Evolutionary conservation across 1,140 invertebrate species (phyloP), one percentile per base, ranked within the genome.

Genomic region (Ostrea denselamellosa): DNA sequence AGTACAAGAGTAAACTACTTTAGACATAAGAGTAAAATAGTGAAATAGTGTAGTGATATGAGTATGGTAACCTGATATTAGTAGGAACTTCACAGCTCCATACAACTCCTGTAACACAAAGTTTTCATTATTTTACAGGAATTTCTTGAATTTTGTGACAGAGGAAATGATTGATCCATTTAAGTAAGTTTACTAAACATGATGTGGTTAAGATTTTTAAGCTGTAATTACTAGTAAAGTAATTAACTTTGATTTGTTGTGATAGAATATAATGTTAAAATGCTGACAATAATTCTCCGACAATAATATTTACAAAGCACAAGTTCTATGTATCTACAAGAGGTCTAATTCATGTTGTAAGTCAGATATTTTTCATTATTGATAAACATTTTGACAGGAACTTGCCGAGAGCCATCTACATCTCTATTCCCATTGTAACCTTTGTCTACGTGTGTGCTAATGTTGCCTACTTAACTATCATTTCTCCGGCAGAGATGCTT

Each of bases 121-220:
- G 34, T 44, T 44, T 44, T 77, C 84, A 81, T 88, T 84, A 91
- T 25, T 89, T 91, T 90, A 3, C 90, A 98, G 97, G 97, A 99
- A 99, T 95, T 99, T 99, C 94, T 95, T 99, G 90, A 99, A 99
- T 95, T 99, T 99, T 95, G 98, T 99, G 83, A 99, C 99, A 91
- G 98, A 99, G 95, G 98, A 99, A 95, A 95, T 99, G 90, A 98
- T 99, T 95, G 98, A 99, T 95, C 98, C 98, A 65, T 93, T 90
- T 84, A 92, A 88, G 93, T 94, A 91, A 92, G 91, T 91, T 68
- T 62, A 8, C 17, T 8, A 62, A 19, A 44, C 34, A 44, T 44
- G 34, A 44, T 44, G 34, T 44, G 34, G 34, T 44, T 44, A 44
- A 44, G 34, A 44, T 44, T 44, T 44, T 5, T 2, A 44, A 2